phyloP scores from a whole-genome alignment of 2,888 invertebrate species.

The Hoplodrina blanda region DNA sequence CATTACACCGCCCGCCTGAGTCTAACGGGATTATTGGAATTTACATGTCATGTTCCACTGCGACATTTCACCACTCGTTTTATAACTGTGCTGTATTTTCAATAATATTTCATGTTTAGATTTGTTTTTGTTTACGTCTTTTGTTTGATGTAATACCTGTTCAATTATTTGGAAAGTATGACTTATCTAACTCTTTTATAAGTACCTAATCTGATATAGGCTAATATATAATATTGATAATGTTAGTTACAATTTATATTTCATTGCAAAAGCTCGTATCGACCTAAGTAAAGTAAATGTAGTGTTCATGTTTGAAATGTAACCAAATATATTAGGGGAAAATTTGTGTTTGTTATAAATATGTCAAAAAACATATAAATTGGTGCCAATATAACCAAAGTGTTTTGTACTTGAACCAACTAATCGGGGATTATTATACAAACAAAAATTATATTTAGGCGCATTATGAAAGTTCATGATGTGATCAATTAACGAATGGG shows the following conservation, averaged over 20 bases:
- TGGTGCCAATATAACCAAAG: conserved; percentile 79
- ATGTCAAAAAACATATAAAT: conserved; percentile 69
- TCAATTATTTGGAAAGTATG: conserved; percentile 65
- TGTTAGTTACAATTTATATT: conserved; percentile 42
- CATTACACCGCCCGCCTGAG: conserved; percentile 39
- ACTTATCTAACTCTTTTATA: conserved; percentile 67
- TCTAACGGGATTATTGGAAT: conserved; percentile 24
- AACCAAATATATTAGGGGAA: conserved; percentile 47
- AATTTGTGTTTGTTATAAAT: conserved; percentile 52
- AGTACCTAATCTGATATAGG: conserved; percentile 33
- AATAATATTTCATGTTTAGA: conserved; percentile 52
- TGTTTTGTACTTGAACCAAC: conserved; percentile 59
- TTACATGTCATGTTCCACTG: conserved; percentile 29
- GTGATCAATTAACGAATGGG: conserved; percentile 80
- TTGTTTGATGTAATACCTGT: conserved; percentile 60
- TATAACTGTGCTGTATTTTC: conserved; percentile 42
- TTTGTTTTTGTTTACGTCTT: conserved; percentile 56
- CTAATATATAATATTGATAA: conserved; percentile 48
- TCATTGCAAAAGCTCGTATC: conserved; percentile 41
- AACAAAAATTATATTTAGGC: conserved; percentile 61
- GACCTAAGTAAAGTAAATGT: conserved; percentile 46
- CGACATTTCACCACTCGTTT: conserved; percentile 12
- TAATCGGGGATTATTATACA: conserved; percentile 65
- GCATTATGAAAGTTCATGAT: conserved; percentile 65
- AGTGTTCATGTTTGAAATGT: conserved; percentile 43